These are phyloP conservation scores for Aphrocallistes beatrix DNA, from an alignment of 37 sponge, comb jelly and placozoan genomes.

Conservation along the genomic window DNA sequence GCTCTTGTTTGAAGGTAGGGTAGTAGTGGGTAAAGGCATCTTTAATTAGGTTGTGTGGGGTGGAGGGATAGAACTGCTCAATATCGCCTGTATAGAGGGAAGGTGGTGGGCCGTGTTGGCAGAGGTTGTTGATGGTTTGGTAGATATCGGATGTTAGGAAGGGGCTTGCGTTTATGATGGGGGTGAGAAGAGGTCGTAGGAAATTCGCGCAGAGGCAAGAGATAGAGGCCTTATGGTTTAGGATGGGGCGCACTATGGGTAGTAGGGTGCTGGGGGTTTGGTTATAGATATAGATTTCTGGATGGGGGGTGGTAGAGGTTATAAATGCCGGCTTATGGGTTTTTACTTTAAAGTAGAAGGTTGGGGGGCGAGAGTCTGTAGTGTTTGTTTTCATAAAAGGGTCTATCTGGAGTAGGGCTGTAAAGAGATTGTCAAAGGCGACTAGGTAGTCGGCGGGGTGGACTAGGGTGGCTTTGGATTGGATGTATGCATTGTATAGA, in stretches of 20 bases:
- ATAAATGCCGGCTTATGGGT: not conserved
- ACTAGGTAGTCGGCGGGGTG: not conserved
- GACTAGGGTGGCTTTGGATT: not conserved
- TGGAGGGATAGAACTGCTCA: too few species aligned
- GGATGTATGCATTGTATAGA: not conserved
- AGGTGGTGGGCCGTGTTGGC: not conserved
- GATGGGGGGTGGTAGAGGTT: not conserved
- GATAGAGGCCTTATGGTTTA: not conserved
- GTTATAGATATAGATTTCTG: not conserved
- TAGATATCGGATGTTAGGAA: not conserved
- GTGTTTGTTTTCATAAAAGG: not conserved
- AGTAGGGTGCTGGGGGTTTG: not conserved
- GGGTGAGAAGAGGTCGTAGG: not conserved
- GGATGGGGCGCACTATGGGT: not conserved
- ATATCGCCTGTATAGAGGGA: not conserved
- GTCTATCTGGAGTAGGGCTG: not conserved
- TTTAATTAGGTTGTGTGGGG: not conserved
- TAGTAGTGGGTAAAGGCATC: not conserved
- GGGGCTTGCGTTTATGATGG: not conserved
- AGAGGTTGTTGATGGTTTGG: not conserved
- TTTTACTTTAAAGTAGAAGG: not conserved
- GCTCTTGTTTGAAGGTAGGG: not conserved
- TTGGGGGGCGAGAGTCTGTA: not conserved
- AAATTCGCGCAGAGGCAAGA: not conserved
- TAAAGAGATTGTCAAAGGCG: not conserved